Conservation (phyloP, 2,888 invertebrate genomes). For the Hirtodrosophila cameraria region DNA sequence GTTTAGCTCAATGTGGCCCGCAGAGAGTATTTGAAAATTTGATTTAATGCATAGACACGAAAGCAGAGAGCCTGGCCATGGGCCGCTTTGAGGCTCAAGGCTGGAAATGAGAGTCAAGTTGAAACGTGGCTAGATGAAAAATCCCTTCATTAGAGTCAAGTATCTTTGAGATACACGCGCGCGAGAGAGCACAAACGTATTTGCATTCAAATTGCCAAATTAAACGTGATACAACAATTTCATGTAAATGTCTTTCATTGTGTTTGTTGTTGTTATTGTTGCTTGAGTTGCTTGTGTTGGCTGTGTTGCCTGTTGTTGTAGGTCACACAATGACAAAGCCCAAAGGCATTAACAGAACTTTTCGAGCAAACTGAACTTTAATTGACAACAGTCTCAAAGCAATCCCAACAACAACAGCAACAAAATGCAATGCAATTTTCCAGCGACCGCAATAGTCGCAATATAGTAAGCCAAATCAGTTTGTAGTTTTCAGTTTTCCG, state of each 20-base stretch:
- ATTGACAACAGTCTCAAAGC: slow-evolving; percentile 56
- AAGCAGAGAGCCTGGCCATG: slow-evolving; percentile 9
- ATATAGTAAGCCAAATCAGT: slow-evolving; percentile 68
- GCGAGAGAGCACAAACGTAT: slow-evolving; percentile 49
- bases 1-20: slow-evolving; percentile 20
- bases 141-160: slow-evolving; percentile 55
- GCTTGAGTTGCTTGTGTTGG: too few species aligned
- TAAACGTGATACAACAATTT: slow-evolving; percentile 83
- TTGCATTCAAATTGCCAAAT: slow-evolving; percentile 81
- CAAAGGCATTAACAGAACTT: slow-evolving; percentile 65
- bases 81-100: slow-evolving; percentile 32
- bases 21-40: slow-evolving; percentile 29
- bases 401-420: slow-evolving; percentile 5
- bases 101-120: slow-evolving; percentile 54
- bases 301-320: too few species aligned
- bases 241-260: slow-evolving; percentile 61
- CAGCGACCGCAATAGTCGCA: slow-evolving; percentile 62
- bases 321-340: slow-evolving; percentile 64
- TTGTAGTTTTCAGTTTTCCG: slow-evolving; percentile 32
- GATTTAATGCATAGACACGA: slow-evolving; percentile 29
- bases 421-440: slow-evolving; percentile 52
- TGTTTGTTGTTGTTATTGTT: slow-evolving; percentile 11
- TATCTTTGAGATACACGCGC: slow-evolving; percentile 50
- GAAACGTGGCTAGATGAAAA: slow-evolving; percentile 47
- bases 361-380: slow-evolving; percentile 57